These are phyloP conservation scores for Nicator chloris DNA, from an alignment of 2,113 vertebrate genomes.

Conservation along the genomic window DNA sequence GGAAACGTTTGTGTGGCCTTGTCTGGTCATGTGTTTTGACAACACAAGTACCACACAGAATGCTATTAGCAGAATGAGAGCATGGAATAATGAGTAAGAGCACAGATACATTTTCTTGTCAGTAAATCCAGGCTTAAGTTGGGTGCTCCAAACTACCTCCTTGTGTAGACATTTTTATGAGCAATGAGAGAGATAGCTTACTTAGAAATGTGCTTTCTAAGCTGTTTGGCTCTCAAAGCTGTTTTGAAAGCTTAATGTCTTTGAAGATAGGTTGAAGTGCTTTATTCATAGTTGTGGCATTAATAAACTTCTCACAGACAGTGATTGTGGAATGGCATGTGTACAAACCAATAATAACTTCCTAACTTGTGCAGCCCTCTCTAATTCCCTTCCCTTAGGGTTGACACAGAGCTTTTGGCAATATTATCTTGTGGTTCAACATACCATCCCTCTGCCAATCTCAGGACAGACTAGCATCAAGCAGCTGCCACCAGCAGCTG, in stretches of 20 bases:
- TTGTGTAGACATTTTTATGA: background rate
- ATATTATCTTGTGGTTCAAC: background rate
- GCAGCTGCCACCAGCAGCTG: background rate
- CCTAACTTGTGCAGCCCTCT: background rate
- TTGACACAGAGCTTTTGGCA: background rate
- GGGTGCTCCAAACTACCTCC: background rate
- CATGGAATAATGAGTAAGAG: background rate
- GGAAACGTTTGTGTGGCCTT: background rate
- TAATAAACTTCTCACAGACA: background rate
- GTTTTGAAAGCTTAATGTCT: conserved; percentile 17
- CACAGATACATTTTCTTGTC: background rate
- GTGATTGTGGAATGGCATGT: background rate
- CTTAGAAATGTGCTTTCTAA: conserved; percentile 15
- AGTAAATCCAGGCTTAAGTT: background rate
- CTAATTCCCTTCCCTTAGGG: background rate
- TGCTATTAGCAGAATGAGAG: background rate
- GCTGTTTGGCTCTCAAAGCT: background rate
- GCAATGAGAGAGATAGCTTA: background rate
- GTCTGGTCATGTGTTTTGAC: background rate
- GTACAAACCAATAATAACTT: background rate
- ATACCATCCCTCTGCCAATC: background rate
- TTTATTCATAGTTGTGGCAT: background rate
- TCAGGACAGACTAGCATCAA: background rate
- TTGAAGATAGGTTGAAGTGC: background rate
- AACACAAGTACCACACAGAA: background rate